These are phyloP conservation scores for Ceriagrion tenellum DNA, from an alignment of 2,888 invertebrate species.

Conservation along the genomic window DNA sequence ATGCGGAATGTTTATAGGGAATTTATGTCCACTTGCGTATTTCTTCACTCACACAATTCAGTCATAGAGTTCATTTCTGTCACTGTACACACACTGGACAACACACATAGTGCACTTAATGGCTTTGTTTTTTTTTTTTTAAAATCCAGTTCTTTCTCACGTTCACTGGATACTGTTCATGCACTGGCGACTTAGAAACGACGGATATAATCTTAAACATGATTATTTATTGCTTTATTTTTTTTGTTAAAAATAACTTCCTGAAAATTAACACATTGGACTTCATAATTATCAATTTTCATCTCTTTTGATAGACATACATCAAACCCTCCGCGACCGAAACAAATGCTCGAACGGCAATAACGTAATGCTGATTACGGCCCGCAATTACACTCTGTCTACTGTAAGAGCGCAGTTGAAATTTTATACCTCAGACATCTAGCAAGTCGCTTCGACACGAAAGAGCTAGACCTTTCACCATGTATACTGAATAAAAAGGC, in stretches of 20 bases:
- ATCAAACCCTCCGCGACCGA: neutral
- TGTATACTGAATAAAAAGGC: too few relatives aligned
- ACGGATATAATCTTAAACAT: neutral
- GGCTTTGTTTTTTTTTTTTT: neutral
- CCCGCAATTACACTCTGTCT: too few relatives aligned
- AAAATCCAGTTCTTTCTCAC: neutral
- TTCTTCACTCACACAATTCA: neutral
- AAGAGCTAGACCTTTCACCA: too few relatives aligned
- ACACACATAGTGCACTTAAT: neutral
- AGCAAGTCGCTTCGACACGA: too few relatives aligned
- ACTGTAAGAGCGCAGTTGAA: too few relatives aligned
- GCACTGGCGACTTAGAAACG: neutral
- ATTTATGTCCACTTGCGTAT: neutral
- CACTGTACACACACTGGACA: neutral
- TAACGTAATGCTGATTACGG: too few relatives aligned
- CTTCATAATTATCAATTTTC: neutral
- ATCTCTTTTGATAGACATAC: neutral
- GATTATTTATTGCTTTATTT: neutral
- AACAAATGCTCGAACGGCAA: neutral
- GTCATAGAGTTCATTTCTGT: neutral
- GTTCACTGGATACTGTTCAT: neutral
- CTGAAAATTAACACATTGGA: neutral
- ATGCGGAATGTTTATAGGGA: neutral
- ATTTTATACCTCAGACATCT: too few relatives aligned
- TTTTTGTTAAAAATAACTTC: neutral